Conservation (phyloP, 2,797 vertebrate species). For the Glyptemys insculpta region DNA sequence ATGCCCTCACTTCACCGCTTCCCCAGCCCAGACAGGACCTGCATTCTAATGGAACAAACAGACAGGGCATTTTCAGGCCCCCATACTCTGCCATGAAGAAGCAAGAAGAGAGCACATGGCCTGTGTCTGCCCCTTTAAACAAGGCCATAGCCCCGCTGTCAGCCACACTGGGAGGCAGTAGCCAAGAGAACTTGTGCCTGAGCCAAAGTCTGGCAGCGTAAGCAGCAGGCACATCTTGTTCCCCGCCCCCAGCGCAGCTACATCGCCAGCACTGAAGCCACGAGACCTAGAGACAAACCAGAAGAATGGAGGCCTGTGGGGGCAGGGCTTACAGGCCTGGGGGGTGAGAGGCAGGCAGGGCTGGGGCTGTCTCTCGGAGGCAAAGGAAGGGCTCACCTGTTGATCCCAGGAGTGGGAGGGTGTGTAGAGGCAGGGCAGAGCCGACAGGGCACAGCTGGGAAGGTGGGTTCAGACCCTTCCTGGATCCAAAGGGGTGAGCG, state of each 20-base stretch:
- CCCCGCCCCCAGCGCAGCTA: too few species aligned
- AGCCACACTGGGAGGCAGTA: background rate
- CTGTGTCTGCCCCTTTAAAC: background rate
- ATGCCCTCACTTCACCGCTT: background rate
- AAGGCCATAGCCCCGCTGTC: background rate
- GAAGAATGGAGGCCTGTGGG: background rate
- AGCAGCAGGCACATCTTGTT: background rate
- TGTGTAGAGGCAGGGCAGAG: background rate
- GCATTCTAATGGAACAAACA: background rate
- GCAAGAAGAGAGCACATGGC: background rate
- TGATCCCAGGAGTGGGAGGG: background rate
- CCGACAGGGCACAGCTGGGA: background rate
- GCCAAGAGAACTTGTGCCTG: background rate
- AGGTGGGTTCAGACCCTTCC: background rate
- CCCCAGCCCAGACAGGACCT: background rate
- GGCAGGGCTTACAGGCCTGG: background rate
- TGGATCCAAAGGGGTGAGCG: background rate
- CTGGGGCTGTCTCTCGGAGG: background rate
- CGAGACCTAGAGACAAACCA: background rate
- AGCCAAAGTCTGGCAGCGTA: background rate
- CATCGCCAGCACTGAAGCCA: background rate
- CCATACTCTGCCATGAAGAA: background rate
- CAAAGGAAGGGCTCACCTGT: background rate
- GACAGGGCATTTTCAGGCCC: background rate
- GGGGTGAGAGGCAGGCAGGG: background rate